phyloP scores from a whole-genome alignment of 2,888 invertebrate genomes.

The Busseola fusca region DNA sequence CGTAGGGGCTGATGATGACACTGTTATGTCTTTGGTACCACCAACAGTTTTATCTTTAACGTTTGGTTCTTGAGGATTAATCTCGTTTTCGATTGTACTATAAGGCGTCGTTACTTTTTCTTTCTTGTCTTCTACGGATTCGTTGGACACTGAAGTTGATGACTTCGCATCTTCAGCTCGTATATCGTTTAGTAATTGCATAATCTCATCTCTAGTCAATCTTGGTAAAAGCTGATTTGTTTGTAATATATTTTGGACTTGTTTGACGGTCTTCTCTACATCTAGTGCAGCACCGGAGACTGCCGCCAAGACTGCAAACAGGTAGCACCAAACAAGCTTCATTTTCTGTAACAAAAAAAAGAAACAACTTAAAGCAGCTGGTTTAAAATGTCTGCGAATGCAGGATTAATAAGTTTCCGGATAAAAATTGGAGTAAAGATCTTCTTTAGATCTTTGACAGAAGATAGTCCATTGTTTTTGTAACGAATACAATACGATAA shows the following conservation, averaged over 20 bases:
- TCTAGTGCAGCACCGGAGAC: conserved; percentile 77
- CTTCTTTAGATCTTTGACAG: too few species aligned
- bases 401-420: background rate
- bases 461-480: conserved; percentile 22
- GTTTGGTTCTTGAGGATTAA: conserved; percentile 63
- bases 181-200: conserved; percentile 91
- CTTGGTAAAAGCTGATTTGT: conserved; percentile 90
- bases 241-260: conserved; percentile 91
- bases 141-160: conserved; percentile 68
- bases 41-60: conserved; percentile 60
- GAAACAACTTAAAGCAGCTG: conserved; percentile 4
- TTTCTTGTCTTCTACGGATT: conserved; percentile 66
- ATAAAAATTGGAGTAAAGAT: conserved; percentile 9
- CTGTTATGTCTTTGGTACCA: conserved; percentile 52
- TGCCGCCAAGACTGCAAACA: conserved; percentile 69
- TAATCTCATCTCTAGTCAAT: conserved; percentile 90
- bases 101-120: conserved; percentile 66
- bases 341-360: conserved; percentile 78
- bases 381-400: conserved; percentile 2
- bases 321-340: conserved; percentile 78
- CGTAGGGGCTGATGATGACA: conserved; percentile 59
- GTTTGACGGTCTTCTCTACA: conserved; percentile 90
- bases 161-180: conserved; percentile 86
- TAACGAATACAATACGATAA: conserved; percentile 10
- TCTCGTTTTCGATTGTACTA: conserved; percentile 74